Percentiles rank a stretch among this genome's conserved stretches.
Evolutionary conservation across 2,888 invertebrate species (phyloP).

Genomic region (Pachliopta kotzebuea): DNA sequence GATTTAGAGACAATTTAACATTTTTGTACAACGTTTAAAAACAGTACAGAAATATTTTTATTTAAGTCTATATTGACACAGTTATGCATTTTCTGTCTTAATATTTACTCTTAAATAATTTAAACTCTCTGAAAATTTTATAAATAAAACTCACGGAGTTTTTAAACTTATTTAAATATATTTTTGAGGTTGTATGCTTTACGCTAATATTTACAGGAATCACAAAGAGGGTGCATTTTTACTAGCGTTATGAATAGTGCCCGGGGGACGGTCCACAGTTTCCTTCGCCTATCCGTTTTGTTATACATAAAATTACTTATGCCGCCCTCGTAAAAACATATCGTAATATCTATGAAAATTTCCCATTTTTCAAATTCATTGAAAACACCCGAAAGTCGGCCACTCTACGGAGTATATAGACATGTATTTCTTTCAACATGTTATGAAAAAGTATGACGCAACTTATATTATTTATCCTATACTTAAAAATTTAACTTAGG

Average conservation of each 20-base stretch:
- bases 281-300: slow-evolving; percentile 40
- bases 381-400: neutral
- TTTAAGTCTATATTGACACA: no score
- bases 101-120: no score
- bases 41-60: no score
- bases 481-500: no score
- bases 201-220: slow-evolving; percentile 48
- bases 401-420: neutral
- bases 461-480: no score
- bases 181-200: neutral
- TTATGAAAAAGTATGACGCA: no score
- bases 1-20: no score
- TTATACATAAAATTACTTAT: slow-evolving; percentile 44
- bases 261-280: slow-evolving; percentile 39
- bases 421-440: no score
- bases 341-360: slow-evolving; percentile 6
- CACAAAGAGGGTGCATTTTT: slow-evolving; percentile 46
- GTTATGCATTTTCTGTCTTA: no score
- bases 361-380: neutral
- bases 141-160: no score
- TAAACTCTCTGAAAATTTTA: no score
- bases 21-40: no score
- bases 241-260: slow-evolving; percentile 62
- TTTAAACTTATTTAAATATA: neutral
- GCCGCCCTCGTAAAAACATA: slow-evolving; percentile 16